Evolutionary conservation across 2,113 vertebrate genomes (phyloP), one percentile per base, ranked within the genome.

Genomic region (Tichodroma muraria): DNA sequence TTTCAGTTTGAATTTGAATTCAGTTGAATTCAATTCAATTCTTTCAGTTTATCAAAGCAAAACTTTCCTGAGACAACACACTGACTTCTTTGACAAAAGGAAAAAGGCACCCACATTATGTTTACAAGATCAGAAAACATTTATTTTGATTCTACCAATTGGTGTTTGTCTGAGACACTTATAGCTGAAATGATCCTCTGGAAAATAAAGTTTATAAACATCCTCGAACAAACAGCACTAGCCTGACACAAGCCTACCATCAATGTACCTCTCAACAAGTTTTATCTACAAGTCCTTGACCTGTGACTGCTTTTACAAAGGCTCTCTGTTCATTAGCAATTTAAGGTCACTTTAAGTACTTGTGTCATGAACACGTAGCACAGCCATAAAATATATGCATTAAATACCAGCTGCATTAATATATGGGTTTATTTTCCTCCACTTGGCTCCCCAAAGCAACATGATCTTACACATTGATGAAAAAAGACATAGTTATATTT

Each of bases 201-300:
- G 68, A 93, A 96, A 92, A 86, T 75, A 75, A 70, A 80, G 92
- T 94, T 95, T 95, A 88, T 94, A 92, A 88, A 96, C 87, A 86
- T 53, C 52, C 37, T 82, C 0, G 0, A 91, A 94, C 40, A 95
- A 95, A 95, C 84, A 96, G 81, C 86, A 71, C 84, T 90, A 80
- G 87, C 68, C 80, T 70, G 81, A 84, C 91, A 87, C 70, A 88
- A 91, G 86, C 70, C 88, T 72, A 92, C 94, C 88, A 94, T 80
- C 94, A 85, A 19, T 20, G 56, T 79, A 88, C 76, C 52, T 93
- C 90, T 94, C 86, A 93, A 93, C 77, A 95, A 95, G 92, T 95
- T 91, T 96, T 95, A 96, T 97, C 95, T 95, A 91, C 82, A 76
- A 97, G 98, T 98, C 98, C 98, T 98, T 98, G 98, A 98, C 98